A percentile compares a stretch with the other conserved stretches of the same genome.
Conservation (phyloP, 2,113 vertebrate genomes). For the Agapornis roseicollis region DNA sequence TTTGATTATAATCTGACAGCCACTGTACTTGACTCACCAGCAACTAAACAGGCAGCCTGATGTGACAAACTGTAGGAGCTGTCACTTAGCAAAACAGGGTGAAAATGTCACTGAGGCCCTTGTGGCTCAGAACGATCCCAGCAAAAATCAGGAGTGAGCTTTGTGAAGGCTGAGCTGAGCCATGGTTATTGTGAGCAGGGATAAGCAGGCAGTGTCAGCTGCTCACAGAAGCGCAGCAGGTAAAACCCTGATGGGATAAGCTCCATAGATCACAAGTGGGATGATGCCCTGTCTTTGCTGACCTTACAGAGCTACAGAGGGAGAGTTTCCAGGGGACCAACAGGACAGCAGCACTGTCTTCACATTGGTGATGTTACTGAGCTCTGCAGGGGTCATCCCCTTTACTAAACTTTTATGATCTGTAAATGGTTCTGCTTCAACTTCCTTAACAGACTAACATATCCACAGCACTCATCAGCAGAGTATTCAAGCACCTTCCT, state of each 20-base stretch:
- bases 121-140: background rate
- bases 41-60: fast-evolving
- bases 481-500: background rate
- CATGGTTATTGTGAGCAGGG: background rate
- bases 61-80: fast-evolving
- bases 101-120: background rate
- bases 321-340: background rate
- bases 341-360: background rate
- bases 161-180: background rate
- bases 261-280: background rate
- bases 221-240: background rate
- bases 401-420: background rate
- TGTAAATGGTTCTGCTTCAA: background rate
- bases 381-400: background rate
- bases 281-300: background rate
- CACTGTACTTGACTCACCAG: background rate
- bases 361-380: background rate
- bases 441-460: background rate
- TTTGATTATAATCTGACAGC: background rate
- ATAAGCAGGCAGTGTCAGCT: background rate
- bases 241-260: background rate
- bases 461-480: background rate
- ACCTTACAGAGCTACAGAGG: background rate
- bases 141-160: background rate
- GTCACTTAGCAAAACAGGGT: background rate